A percentile compares a stretch with the other conserved stretches of the same genome.
phyloP scores from a whole-genome alignment of 2,888 invertebrate genomes.

The Erebia epiphron region DNA sequence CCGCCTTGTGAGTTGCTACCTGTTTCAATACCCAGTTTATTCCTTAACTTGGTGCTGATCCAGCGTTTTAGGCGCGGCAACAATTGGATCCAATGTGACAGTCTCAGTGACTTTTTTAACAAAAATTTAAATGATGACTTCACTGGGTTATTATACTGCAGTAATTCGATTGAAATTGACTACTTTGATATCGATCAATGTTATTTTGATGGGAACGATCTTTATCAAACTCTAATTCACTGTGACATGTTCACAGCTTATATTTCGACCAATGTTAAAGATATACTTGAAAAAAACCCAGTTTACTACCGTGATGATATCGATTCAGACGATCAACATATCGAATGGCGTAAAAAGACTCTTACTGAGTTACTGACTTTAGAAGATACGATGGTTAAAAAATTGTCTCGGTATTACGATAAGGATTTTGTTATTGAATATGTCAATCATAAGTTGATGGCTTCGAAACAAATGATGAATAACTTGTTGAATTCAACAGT shows the following conservation, averaged over 20 bases:
- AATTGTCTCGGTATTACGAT: conserved; percentile 49
- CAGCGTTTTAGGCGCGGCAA: conserved; percentile 54
- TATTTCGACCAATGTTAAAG: conserved; percentile 33
- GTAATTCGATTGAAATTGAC: conserved; percentile 32
- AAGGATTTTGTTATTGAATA: conserved; percentile 51
- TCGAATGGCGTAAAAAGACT: conserved; percentile 45
- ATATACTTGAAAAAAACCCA: conserved; percentile 28
- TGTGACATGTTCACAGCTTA: conserved; percentile 38
- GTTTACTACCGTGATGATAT: conserved; percentile 6
- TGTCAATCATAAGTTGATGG: conserved; percentile 44
- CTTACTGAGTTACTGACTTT: conserved; percentile 40
- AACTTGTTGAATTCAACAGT: background rate
- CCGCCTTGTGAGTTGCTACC: conserved; percentile 86
- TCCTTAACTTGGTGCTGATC: conserved; percentile 81
- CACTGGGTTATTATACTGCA: conserved; percentile 45
- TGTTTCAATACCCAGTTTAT: conserved; percentile 84
- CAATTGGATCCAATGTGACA: conserved; percentile 27
- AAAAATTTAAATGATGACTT: conserved; percentile 47
- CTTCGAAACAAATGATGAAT: conserved; percentile 35
- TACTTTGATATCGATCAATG: conserved; percentile 46
- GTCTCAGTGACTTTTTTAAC: conserved; percentile 43
- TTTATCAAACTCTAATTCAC: conserved; percentile 43
- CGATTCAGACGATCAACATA: conserved; percentile 27
- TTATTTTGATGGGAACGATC: conserved; percentile 47
- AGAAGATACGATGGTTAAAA: conserved; percentile 41